phyloP scores from a whole-genome alignment of 2,113 vertebrate genomes.

The Acrocephalus kingi region DNA sequence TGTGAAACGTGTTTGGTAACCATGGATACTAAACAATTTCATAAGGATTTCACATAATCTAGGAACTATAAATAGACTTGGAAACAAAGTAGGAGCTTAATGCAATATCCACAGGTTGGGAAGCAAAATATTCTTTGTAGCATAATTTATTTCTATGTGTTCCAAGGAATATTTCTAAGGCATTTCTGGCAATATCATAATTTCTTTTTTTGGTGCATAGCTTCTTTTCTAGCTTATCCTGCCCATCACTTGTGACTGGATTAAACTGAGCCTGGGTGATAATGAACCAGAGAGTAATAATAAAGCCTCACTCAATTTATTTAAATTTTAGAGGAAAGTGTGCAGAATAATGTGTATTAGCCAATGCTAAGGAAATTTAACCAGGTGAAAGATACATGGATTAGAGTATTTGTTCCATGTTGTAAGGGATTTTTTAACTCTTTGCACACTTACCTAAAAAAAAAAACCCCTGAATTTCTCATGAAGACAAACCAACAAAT shows the following conservation, averaged over 20 bases:
- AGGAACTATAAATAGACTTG: conserved; percentile 40
- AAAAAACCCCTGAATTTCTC: background rate
- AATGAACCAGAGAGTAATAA: background rate
- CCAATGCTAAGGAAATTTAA: background rate
- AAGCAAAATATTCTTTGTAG: background rate
- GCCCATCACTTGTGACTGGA: background rate
- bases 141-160: background rate
- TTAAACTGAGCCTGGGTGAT: background rate
- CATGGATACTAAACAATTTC: conserved; percentile 59
- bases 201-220: background rate
- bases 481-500: background rate
- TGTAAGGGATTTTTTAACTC: background rate
- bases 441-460: background rate
- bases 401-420: background rate
- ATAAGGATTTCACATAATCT: conserved; percentile 21
- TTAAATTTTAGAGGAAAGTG: background rate
- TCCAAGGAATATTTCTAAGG: background rate
- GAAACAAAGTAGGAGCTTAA: conserved; percentile 5
- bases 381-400: fast-evolving
- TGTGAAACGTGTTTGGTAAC: conserved; percentile 29
- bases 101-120: background rate
- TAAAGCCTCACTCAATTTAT: background rate
- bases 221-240: background rate
- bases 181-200: background rate
- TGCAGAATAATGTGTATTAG: background rate